Evolutionary conservation across 2,888 invertebrate genomes (phyloP).

Genomic region (Idaea biselata): DNA sequence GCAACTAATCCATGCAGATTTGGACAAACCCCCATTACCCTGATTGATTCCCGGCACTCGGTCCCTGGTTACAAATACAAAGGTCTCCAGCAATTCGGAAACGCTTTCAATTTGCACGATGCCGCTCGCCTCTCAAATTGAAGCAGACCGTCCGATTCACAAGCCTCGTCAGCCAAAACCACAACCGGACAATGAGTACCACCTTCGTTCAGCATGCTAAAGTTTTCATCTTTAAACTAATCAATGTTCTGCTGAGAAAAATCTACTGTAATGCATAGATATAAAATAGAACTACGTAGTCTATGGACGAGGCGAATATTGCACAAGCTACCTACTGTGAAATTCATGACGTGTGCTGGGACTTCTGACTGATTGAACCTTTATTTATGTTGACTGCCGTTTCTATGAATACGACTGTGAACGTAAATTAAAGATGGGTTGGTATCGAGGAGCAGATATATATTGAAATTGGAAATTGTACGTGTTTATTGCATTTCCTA

Average conservation of each 20-base stretch:
- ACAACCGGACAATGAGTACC: conserved; percentile 18
- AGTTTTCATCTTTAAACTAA: background rate
- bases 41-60: conserved; percentile 71
- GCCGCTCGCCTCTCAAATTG: conserved; percentile 65
- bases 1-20: conserved; percentile 69
- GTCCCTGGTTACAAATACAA: conserved; percentile 70
- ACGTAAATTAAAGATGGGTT: conserved; percentile 10
- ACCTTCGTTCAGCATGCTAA: background rate
- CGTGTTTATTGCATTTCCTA: background rate
- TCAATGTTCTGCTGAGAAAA: background rate
- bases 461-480: background rate
- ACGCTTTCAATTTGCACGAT: conserved; percentile 74
- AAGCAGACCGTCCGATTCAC: conserved; percentile 44
- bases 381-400: conserved; percentile 47
- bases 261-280: background rate
- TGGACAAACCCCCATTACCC: conserved; percentile 70
- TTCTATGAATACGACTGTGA: conserved; percentile 23
- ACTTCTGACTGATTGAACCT: conserved; percentile 66
- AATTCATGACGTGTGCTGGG: conserved; percentile 66
- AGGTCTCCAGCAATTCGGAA: conserved; percentile 68
- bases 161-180: conserved; percentile 24
- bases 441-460: background rate
- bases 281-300: conserved; percentile 20
- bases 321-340: conserved; percentile 54
- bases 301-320: conserved; percentile 51